These are phyloP conservation scores for Cataglyphis albicans DNA, from an alignment of 2,888 invertebrate species.

Conservation along the genomic window DNA sequence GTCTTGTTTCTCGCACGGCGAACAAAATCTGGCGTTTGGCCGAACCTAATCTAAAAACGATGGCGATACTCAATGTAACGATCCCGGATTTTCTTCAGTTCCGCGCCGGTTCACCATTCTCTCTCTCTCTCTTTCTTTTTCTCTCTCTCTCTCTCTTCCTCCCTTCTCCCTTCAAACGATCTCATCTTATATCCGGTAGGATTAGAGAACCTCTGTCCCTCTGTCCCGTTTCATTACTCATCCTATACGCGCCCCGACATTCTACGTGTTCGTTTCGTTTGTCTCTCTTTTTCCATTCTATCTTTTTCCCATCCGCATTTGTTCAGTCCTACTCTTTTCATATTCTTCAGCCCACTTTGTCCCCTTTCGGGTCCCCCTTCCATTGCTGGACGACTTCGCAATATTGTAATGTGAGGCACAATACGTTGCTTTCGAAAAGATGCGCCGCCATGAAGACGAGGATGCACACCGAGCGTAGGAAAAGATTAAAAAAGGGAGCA, in stretches of 20 bases:
- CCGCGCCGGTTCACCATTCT: constrained; percentile 12
- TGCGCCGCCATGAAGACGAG: constrained; percentile 66
- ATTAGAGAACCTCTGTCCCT: constrained; percentile 77
- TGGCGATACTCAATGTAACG: constrained; percentile 63
- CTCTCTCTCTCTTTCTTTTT: background rate
- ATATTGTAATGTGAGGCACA: constrained; percentile 79
- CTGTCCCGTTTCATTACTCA: constrained; percentile 80
- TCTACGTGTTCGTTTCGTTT: constrained; percentile 67
- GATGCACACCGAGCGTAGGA: constrained; percentile 60
- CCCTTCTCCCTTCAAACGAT: constrained; percentile 63
- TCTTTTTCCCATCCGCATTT: constrained; percentile 24
- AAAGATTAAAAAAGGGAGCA: constrained; percentile 69
- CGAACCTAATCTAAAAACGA: constrained; percentile 69
- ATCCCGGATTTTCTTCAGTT: constrained; percentile 58
- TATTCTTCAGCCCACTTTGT: constrained; percentile 40
- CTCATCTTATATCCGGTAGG: constrained; percentile 76
- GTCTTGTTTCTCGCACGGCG: constrained; percentile 26
- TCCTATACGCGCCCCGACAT: constrained; percentile 70
- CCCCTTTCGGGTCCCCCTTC: constrained; percentile 38
- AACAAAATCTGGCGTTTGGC: constrained; percentile 53
- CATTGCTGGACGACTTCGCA: constrained; percentile 65
- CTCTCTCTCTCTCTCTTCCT: constrained; percentile 4
- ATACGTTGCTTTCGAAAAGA: constrained; percentile 69
- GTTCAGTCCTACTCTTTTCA: constrained; percentile 22
- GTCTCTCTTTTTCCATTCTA: constrained; percentile 50